Evolutionary conservation across 2,888 invertebrate species (phyloP).

Genomic region (Caenorhabditis sulstoni): DNA sequence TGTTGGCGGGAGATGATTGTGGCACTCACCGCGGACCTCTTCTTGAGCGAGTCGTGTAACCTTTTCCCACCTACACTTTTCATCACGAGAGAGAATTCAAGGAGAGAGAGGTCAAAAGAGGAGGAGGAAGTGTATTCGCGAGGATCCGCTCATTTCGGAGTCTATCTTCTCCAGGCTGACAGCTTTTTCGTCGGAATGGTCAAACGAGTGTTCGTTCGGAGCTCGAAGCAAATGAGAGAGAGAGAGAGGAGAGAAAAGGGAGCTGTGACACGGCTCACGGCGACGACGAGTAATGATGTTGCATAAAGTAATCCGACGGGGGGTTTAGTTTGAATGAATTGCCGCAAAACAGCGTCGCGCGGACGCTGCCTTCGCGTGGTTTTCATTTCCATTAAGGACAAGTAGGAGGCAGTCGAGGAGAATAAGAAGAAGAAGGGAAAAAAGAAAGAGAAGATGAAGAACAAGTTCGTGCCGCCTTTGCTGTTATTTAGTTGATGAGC

Average conservation of each 20-base stretch:
- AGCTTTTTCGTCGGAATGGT: no score
- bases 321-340: conserved; percentile 26
- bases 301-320: conserved; percentile 53
- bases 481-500: conserved; percentile 50
- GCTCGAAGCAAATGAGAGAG: conserved; percentile 1
- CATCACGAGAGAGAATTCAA: no score
- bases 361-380: conserved; percentile 11
- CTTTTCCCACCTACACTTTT: no score
- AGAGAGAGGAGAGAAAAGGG: conserved; percentile 6
- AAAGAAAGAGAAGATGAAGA: neutral
- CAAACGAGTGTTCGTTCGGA: conserved; percentile 16
- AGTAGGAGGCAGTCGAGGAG: conserved; percentile 2
- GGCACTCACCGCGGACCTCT: no score
- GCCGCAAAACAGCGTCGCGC: conserved; percentile 21
- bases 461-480: conserved; percentile 18
- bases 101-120: no score
- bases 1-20: no score
- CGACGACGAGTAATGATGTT: conserved; percentile 51
- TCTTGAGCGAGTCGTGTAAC: no score
- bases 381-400: conserved; percentile 27
- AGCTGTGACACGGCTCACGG: conserved; percentile 10
- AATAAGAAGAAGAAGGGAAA: neutral
- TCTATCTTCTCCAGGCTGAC: no score
- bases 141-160: no score
- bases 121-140: no score